These are phyloP conservation scores for Equus quagga DNA, from an alignment of 2,113 vertebrate species.

Conservation along the genomic window DNA sequence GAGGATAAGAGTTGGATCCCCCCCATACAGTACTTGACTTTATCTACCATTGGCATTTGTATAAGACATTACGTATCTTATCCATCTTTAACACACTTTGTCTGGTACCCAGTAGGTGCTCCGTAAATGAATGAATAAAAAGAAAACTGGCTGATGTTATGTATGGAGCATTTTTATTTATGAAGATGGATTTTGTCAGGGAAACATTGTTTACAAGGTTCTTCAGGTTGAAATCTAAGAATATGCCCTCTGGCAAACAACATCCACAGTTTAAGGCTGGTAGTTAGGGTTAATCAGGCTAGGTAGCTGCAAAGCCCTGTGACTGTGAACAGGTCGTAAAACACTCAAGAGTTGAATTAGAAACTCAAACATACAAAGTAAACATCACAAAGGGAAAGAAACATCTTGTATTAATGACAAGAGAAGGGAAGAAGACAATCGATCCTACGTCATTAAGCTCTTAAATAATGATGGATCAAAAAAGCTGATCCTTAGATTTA, in stretches of 20 bases:
- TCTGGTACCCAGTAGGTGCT: not conserved
- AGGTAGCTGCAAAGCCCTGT: not conserved
- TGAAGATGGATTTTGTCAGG: constrained; percentile 18
- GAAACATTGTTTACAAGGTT: not conserved
- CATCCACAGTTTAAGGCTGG: not conserved
- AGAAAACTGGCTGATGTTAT: not conserved
- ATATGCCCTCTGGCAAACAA: not conserved
- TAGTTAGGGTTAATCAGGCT: not conserved
- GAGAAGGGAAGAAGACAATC: not conserved
- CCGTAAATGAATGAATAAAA: not conserved
- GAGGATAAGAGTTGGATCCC: not conserved
- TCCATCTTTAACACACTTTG: not conserved
- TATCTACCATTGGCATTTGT: not conserved
- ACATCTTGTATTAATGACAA: not conserved
- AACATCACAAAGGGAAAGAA: not conserved
- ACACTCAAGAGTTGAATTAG: not conserved
- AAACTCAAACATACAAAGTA: not conserved
- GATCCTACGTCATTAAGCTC: not conserved
- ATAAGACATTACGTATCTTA: not conserved
- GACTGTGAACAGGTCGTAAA: not conserved
- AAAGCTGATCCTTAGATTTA: not conserved
- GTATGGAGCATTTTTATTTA: not conserved
- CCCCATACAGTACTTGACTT: not conserved
- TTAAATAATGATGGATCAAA: not conserved
- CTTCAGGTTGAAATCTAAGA: not conserved